These are phyloP conservation scores for Timandra comae DNA, from an alignment of 2,888 invertebrate genomes.

Conservation along the genomic window DNA sequence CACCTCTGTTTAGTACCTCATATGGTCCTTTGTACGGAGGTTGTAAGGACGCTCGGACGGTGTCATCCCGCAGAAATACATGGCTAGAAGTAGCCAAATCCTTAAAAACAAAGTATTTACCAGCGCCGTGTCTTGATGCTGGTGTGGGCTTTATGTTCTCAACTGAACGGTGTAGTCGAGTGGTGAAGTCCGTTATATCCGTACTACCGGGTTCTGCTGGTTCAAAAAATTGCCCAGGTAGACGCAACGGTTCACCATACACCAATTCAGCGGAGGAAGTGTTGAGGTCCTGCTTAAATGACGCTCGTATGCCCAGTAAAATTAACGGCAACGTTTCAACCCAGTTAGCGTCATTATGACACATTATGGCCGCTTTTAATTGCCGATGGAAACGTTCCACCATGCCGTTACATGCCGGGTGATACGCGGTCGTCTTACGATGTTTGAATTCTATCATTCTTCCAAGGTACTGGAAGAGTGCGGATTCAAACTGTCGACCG, in stretches of 20 bases:
- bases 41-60: constrained; percentile 8
- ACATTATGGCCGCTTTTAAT: constrained; percentile 9
- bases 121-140: constrained; percentile 1
- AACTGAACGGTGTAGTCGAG: background rate
- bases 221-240: constrained; percentile 24
- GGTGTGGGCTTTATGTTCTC: background rate
- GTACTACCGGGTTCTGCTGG: background rate
- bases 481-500: constrained; percentile 4
- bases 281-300: constrained; percentile 13
- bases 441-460: constrained; percentile 14
- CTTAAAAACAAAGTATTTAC: background rate
- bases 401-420: constrained; percentile 22
- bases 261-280: constrained; percentile 25
- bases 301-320: constrained; percentile 6
- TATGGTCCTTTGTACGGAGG: constrained; percentile 12
- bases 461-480: constrained; percentile 12
- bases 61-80: constrained; percentile 12
- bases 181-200: background rate
- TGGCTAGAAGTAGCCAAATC: constrained; percentile 2
- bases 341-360: constrained; percentile 7
- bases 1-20: background rate
- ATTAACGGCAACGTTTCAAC: constrained; percentile 5
- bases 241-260: constrained; percentile 23
- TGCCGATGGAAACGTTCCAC: constrained; percentile 31
- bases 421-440: constrained; percentile 21